phyloP scores from a whole-genome alignment of 2,113 vertebrate genomes.

The Ageneiosus marmoratus region DNA sequence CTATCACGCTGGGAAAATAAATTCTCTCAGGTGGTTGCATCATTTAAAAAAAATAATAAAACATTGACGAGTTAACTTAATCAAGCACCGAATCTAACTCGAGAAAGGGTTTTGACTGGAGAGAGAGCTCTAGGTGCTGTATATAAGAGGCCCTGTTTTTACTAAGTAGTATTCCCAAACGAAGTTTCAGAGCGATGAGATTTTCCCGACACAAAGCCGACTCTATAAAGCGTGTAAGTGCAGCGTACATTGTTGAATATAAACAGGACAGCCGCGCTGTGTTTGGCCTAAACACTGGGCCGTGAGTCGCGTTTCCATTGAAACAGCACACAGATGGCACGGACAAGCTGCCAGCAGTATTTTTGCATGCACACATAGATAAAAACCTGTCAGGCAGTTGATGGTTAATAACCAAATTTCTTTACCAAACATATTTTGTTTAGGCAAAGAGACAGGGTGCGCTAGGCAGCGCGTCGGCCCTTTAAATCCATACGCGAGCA shows the following conservation, averaged over 20 bases:
- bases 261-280: conserved; percentile 25
- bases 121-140: no score
- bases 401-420: conserved; percentile 48
- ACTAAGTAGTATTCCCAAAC: not conserved
- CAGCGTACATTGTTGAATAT: conserved; percentile 28
- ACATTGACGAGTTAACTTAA: not conserved
- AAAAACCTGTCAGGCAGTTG: conserved; percentile 50
- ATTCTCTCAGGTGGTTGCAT: not conserved
- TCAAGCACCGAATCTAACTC: not conserved
- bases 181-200: not conserved
- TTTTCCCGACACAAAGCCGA: not conserved
- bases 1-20: not conserved
- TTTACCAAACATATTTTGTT: conserved; percentile 37
- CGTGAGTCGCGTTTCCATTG: conserved; percentile 35
- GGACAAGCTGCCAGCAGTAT: conserved; percentile 36
- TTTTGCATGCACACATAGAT: conserved; percentile 47
- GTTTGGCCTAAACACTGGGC: conserved; percentile 42
- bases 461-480: conserved; percentile 41
- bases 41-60: not conserved
- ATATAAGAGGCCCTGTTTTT: not conserved
- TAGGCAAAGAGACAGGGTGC: conserved; percentile 27
- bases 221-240: conserved; percentile 7
- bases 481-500: conserved; percentile 63
- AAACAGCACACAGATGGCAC: conserved; percentile 29
- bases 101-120: no score